These are phyloP conservation scores for Eilema caniola DNA, from an alignment of 2,888 invertebrate genomes.

Conservation along the genomic window DNA sequence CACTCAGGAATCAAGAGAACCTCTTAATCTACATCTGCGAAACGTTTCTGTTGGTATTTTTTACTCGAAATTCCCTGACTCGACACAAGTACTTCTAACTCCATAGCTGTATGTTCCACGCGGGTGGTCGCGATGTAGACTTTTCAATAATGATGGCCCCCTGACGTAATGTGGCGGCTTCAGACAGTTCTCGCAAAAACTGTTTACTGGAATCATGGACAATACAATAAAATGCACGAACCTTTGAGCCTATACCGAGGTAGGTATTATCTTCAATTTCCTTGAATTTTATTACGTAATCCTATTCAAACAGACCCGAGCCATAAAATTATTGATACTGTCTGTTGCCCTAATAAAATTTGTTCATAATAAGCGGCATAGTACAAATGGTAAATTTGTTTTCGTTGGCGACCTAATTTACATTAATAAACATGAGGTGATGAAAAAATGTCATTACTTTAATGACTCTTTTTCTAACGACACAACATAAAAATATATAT, in stretches of 20 bases:
- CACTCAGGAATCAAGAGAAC: constrained; percentile 24
- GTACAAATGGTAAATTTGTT: constrained; percentile 14
- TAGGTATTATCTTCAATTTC: constrained; percentile 59
- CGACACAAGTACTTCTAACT: constrained; percentile 59
- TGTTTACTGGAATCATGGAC: constrained; percentile 69
- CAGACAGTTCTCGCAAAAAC: constrained; percentile 70
- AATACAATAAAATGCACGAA: constrained; percentile 69
- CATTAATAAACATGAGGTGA: background rate
- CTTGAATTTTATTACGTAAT: constrained; percentile 68
- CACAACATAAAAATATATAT: background rate
- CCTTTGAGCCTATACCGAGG: constrained; percentile 38
- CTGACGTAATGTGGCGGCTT: constrained; percentile 73
- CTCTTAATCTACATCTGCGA: constrained; percentile 43
- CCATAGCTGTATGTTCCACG: constrained; percentile 67
- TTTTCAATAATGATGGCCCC: constrained; percentile 76
- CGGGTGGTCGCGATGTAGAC: constrained; percentile 79
- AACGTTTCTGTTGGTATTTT: constrained; percentile 27
- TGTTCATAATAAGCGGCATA: constrained; percentile 23
- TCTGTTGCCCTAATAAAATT: constrained; percentile 49
- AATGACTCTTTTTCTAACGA: background rate
- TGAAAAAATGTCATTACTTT: constrained; percentile 3
- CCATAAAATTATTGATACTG: constrained; percentile 57
- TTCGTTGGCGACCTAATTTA: constrained; percentile 1
- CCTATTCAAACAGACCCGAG: constrained; percentile 59
- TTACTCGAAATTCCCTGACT: constrained; percentile 36